Evolutionary conservation across 2,888 invertebrate genomes (phyloP).

Genomic region (Drymonia ruficornis): DNA sequence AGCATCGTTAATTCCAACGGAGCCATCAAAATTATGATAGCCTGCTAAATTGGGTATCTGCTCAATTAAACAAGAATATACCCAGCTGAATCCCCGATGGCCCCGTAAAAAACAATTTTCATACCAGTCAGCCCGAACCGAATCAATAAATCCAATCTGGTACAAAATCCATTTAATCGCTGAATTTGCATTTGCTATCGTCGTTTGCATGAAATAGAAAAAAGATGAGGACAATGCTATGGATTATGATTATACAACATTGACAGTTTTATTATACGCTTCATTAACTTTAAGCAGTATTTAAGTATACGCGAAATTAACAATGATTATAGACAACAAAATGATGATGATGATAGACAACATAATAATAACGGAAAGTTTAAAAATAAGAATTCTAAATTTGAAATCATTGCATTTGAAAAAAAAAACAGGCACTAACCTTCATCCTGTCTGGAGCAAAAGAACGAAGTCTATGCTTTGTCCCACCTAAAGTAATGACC

Average conservation of each 20-base stretch:
- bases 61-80: conserved; percentile 19
- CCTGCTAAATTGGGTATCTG: too few relatives aligned
- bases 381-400: too few relatives aligned
- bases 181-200: conserved; percentile 26
- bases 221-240: not conserved
- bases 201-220: not conserved
- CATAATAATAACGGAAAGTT: too few relatives aligned
- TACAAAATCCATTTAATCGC: conserved; percentile 31
- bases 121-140: conserved; percentile 19
- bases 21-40: too few relatives aligned
- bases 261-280: not conserved
- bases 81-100: conserved; percentile 18
- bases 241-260: not conserved
- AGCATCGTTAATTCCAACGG: not conserved
- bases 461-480: too few relatives aligned
- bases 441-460: too few relatives aligned
- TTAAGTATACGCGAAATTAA: too few relatives aligned
- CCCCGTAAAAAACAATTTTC: conserved; percentile 32
- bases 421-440: too few relatives aligned
- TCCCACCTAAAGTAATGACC: conserved; percentile 6
- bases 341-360: too few relatives aligned
- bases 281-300: not conserved
- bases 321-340: too few relatives aligned
- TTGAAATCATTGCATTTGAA: too few relatives aligned
- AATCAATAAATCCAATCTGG: conserved; percentile 34